Evolutionary conservation across 1,140 invertebrate species (phyloP).

Genomic region (Cheumatopsyche charites): DNA sequence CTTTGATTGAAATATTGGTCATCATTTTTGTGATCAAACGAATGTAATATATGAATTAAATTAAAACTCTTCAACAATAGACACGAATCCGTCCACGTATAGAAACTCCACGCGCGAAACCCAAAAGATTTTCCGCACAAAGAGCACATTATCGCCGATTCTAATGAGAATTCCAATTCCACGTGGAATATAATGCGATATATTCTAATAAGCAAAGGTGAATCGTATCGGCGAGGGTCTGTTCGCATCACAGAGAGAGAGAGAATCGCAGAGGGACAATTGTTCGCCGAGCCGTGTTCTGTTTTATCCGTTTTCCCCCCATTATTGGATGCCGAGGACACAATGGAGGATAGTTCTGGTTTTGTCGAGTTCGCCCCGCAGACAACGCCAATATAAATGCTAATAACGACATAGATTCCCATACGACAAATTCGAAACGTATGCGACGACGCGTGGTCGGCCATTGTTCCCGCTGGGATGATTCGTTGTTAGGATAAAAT

Average conservation of each 20-base stretch:
- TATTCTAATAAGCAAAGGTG: slow-evolving; percentile 30
- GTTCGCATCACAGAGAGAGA: no score
- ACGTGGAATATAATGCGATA: slow-evolving; percentile 2
- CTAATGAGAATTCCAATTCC: slow-evolving; percentile 14
- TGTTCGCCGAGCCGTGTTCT: slow-evolving; percentile 12
- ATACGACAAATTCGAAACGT: slow-evolving; percentile 1
- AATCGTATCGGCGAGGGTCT: slow-evolving; percentile 25
- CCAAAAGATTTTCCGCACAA: no score
- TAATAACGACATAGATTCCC: not conserved
- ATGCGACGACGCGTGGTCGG: not conserved
- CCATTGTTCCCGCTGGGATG: not conserved
- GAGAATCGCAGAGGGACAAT: no score
- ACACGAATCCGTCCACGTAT: no score
- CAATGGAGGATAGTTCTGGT: slow-evolving; percentile 22
- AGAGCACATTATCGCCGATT: no score
- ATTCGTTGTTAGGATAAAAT: no score
- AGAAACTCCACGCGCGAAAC: no score
- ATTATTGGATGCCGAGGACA: slow-evolving; percentile 23
- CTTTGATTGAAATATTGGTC: no score
- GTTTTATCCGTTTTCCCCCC: slow-evolving; percentile 17
- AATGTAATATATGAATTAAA: no score
- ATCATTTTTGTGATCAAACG: no score
- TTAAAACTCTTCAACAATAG: no score
- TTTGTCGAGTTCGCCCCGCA: slow-evolving; percentile 14
- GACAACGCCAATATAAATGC: slow-evolving; percentile 28